Evolutionary conservation across 2,113 vertebrate genomes (phyloP), one percentile per base, ranked within the genome.

Genomic region (Pyrgilauda ruficollis): DNA sequence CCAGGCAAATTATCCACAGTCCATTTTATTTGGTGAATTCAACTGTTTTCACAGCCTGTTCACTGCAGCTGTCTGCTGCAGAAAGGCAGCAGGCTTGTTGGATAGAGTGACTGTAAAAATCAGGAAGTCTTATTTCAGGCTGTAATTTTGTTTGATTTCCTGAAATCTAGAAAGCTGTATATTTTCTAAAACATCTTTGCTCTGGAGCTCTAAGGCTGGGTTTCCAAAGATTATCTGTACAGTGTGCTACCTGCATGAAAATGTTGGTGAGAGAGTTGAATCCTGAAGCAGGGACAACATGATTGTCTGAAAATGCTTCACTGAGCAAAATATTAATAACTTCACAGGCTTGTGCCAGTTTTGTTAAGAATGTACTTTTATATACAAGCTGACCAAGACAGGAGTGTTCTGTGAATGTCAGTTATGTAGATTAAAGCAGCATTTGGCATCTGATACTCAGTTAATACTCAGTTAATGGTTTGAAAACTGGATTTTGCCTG

Each of bases 41-140:
- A 15, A 58, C 86, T 88, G 64, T 84, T 93, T 90, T 90, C 61
- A 77, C 86, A 95, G 93, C 50, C 82, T 96, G 82, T 97, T 97
- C 72, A 12, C 64, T 72, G 76, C 76, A 90, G 47, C 92, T 89
- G 84, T 96, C 92, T 96, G 86, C 86, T 94, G 73, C 83, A 86
- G 66, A 81, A 81, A 72, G 61, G 75, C 82, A 89, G 76, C 68
- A 61, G 86, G 73, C 80, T 92, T 84, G 56, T 87, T 56, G 96
- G 76, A 75, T 84, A 93, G 80, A 87, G 67, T 89, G 73, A 46
- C 84, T 86, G 21, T 77, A 83, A 75, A 93, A 96, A 82, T 52
- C 75, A 43, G 64, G 31, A 95, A 92, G 24, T 72, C 59, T 83
- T 83, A 77, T 58, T 97, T 74, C 67, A 43, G 46, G 49, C 37